Base-by-base conservation (phyloP, 2,797 vertebrate species). In the Phaenicophaeus curvirostris region DNA sequence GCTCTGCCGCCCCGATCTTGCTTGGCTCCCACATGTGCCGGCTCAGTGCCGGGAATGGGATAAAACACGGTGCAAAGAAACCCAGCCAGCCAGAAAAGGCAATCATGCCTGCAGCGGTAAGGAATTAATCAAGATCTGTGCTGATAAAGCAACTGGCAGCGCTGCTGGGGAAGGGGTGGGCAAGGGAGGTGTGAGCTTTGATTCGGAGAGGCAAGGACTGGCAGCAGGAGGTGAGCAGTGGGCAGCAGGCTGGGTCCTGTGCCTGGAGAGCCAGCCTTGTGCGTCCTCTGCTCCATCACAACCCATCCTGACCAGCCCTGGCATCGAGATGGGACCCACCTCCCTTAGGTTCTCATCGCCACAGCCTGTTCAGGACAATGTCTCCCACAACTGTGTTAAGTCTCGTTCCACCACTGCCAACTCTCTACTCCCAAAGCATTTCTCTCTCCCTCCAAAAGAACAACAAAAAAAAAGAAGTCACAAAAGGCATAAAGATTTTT, bases 321-420 rank as follows among this genome's bases (percentile, higher is more conserved):
- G 9, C 62, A 25, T 0, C 1, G 62, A 7, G n/a, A 15, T 48
- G 30, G 53, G 50, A 79, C 19, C 50, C 14, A 0, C 9, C 33
- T 50, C 20, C 0, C 24, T 18, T 5, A 4, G 0, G 16, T 37
- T 66, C 13, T 1, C 54, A 11, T 24, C 20, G 12, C 46, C 46
- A 12, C 46, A 20, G 33, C 42, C 8, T 0, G 4, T 7, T 46
- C 50, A 20, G 54, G 55, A 39, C 54, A 58, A 33, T 5, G 9
- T 25, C 11, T 5, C 9, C 9, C 18, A 18, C 1, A 19, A 46
- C 35, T 4, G 17, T 68, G 74, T 66, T 20, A 2, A 75, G 42
- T 83, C 17, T 79, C 1, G 0, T 25, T 61, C 37, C 0, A 1
- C 39, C 14, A 3, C 21, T 13, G 11, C 48, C 41, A 77, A 3